Evolutionary conservation across 2,888 invertebrate genomes (phyloP), one percentile per base, ranked within the genome.

Genomic region (Mechanitis mazaeus): DNA sequence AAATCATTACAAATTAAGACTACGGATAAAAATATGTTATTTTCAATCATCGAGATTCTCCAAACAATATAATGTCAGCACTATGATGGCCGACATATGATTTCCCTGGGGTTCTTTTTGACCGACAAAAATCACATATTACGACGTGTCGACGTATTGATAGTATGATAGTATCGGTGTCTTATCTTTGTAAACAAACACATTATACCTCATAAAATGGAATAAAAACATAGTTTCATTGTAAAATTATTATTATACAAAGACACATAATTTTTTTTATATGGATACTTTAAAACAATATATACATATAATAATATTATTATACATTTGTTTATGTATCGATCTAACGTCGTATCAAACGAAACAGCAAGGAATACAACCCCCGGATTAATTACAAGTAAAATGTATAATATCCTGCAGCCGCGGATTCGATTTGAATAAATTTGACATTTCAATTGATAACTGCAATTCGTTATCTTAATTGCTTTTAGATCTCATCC

Each of bases 31-130:
- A 42, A 42, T 42, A 42, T 9, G 6, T 42, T 9, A 42, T 9
- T 42, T 9, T 42, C 45, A 31, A 64, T 63, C 58, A 67, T 66
- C 68, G 64, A 67, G 67, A 66, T 68, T 67, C 65, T 47, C 56
- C 64, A 63, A 68, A 64, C 66, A 63, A 3, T 42, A 3, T 67
- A 71, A 64, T 50, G 50, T 50, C 50, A 31, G 11, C 31, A 50
- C 31, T 31, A 31, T 64, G 64, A 72, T 73, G 73, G 68, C 59
- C 69, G 71, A 68, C 74, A 72, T 71, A 68, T 76, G 76, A 80
- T 80, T 79, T 80, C 79, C 81, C 80, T 71, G 67, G 61, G 74
- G 74, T 73, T 60, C 56, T 55, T 60, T 64, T 63, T 64, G 58
- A 55, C 61, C 65, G 65, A 63, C 64, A 65, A 68, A 68, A 63